Percentiles rank a stretch among this genome's conserved stretches.
phyloP scores from a whole-genome alignment of 1,140 invertebrate genomes.

The Lysiphlebus fabarum region DNA sequence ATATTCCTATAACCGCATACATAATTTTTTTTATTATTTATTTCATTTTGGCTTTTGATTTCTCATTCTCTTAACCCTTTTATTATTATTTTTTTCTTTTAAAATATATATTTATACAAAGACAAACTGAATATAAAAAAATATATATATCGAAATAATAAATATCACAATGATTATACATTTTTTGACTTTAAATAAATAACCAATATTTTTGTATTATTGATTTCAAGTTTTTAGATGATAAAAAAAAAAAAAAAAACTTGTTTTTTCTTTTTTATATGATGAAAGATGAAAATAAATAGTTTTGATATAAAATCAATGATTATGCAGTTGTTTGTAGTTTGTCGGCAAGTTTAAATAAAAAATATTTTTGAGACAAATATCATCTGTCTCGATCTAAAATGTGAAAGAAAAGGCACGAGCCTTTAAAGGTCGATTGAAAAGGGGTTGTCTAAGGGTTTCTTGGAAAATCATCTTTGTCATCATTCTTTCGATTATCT shows the following conservation, averaged over 20 bases:
- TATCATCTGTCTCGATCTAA: too few relatives aligned
- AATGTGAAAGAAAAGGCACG: neutral
- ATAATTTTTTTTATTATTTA: slow-evolving; percentile 3
- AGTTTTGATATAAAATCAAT: neutral
- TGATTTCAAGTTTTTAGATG: too few relatives aligned
- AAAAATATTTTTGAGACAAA: too few relatives aligned
- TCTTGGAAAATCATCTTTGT: slow-evolving; percentile 18
- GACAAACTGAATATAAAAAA: neutral
- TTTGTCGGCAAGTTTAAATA: too few relatives aligned
- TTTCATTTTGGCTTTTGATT: slow-evolving; percentile 1
- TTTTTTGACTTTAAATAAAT: too few relatives aligned
- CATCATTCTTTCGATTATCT: slow-evolving; percentile 12
- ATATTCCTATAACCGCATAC: slow-evolving; percentile 7
- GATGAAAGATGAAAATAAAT: neutral
- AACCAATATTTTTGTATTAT: too few relatives aligned
- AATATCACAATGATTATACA: slow-evolving; percentile 1
- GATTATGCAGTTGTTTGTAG: neutral
- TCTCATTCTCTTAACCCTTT: neutral
- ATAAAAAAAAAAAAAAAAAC: neutral
- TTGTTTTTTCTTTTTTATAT: neutral
- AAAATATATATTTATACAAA: too few relatives aligned
- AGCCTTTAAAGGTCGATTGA: slow-evolving; percentile 17
- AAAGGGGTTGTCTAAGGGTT: slow-evolving; percentile 13
- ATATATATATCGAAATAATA: neutral
- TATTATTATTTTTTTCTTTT: too few relatives aligned